Conservation (phyloP, 1,140 invertebrate species). For the Matsumurasca onukii region DNA sequence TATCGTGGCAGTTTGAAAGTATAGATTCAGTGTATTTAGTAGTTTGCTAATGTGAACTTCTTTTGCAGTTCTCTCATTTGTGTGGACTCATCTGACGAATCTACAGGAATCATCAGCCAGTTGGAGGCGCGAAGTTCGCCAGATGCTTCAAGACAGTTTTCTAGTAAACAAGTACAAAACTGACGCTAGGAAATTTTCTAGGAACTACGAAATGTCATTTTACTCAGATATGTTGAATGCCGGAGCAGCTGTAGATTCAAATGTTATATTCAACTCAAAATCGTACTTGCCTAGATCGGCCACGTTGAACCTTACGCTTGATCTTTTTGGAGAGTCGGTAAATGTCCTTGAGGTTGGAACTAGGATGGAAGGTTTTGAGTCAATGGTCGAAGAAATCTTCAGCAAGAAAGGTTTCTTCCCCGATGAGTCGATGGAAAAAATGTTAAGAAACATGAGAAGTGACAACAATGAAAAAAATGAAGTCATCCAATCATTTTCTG, state of each 20-base stretch:
- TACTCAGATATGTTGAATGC: constrained; percentile 84
- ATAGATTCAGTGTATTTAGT: no score
- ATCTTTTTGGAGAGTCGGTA: constrained; percentile 86
- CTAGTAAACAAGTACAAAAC: constrained; percentile 71
- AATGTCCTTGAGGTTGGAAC: constrained; percentile 79
- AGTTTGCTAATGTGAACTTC: no score
- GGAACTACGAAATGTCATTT: constrained; percentile 80
- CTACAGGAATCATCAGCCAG: constrained; percentile 75
- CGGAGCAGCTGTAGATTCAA: constrained; percentile 72
- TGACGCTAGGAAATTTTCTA: constrained; percentile 85
- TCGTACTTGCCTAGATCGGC: constrained; percentile 83
- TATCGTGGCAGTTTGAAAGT: no score
- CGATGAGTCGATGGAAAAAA: constrained; percentile 59
- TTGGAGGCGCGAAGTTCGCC: constrained; percentile 75
- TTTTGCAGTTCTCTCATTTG: constrained; percentile 81
- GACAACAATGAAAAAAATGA: constrained; percentile 52
- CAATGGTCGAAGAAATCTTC: constrained; percentile 77
- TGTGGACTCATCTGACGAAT: constrained; percentile 88
- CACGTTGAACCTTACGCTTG: constrained; percentile 79
- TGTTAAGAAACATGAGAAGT: constrained; percentile 54
- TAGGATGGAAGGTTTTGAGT: constrained; percentile 80
- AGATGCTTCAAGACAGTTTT: constrained; percentile 69
- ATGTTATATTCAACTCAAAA: constrained; percentile 82
- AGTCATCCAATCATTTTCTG: constrained; percentile 59
- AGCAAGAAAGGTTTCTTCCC: constrained; percentile 69